A percentile compares a stretch with the other conserved stretches of the same genome.
These are phyloP conservation scores for Cydia amplana DNA, from an alignment of 1,140 invertebrate species.

Conservation along the genomic window DNA sequence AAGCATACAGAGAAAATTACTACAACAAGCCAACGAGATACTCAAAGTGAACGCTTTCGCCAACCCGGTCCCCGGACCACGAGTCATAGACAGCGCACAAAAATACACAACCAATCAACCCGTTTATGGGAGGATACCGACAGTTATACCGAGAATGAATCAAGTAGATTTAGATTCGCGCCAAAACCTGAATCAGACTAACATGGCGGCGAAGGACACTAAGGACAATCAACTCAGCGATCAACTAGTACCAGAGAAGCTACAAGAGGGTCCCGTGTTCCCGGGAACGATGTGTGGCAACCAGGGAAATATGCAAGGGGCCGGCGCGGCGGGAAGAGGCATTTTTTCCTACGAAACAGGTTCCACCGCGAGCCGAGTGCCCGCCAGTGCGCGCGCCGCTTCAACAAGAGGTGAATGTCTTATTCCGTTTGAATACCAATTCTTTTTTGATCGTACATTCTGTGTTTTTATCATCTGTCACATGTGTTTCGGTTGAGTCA, in stretches of 20 bases:
- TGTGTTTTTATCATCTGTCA: slow-evolving; percentile 38
- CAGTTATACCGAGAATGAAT: slow-evolving; percentile 44
- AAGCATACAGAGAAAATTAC: slow-evolving; percentile 65
- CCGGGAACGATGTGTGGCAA: slow-evolving; percentile 63
- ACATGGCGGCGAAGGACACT: slow-evolving; percentile 41
- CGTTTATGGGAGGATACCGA: slow-evolving; percentile 58
- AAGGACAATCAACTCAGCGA: slow-evolving; percentile 52
- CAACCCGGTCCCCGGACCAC: slow-evolving; percentile 52
- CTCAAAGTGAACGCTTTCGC: slow-evolving; percentile 70
- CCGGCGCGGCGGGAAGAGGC: slow-evolving; percentile 63
- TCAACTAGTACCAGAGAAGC: slow-evolving; percentile 71
- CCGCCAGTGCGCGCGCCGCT: slow-evolving; percentile 68
- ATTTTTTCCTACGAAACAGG: slow-evolving; percentile 74
- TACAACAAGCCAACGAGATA: slow-evolving; percentile 72
- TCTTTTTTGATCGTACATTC: slow-evolving; percentile 41
- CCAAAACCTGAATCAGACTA: slow-evolving; percentile 38
- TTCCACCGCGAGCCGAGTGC: slow-evolving; percentile 54
- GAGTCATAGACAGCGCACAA: slow-evolving; percentile 57
- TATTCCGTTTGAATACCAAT: slow-evolving; percentile 44
- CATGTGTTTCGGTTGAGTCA: slow-evolving; percentile 31
- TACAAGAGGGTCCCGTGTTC: slow-evolving; percentile 51
- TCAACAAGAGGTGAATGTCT: slow-evolving; percentile 73
- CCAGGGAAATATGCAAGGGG: slow-evolving; percentile 69
- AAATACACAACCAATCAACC: slow-evolving; percentile 53
- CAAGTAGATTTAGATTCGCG: slow-evolving; percentile 43